phyloP scores from a whole-genome alignment of 1,140 invertebrate genomes.

The Hylaeus anthracinus region DNA sequence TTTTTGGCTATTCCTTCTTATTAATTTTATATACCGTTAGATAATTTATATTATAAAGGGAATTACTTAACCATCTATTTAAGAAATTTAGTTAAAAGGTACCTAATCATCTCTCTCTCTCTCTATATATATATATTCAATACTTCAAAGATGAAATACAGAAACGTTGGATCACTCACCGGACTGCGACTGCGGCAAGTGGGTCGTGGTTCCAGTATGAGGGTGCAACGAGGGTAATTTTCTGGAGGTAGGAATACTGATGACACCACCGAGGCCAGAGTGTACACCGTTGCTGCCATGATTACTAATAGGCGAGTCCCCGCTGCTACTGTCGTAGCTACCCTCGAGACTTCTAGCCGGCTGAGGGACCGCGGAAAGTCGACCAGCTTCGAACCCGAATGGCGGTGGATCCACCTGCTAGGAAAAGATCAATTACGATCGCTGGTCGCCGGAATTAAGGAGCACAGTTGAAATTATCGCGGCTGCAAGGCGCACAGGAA shows the following conservation, averaged over 20 bases:
- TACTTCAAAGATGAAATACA: neutral
- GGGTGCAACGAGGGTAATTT: slow-evolving; percentile 67
- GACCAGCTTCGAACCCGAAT: slow-evolving; percentile 14
- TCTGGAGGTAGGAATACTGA: slow-evolving; percentile 72
- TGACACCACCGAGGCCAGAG: slow-evolving; percentile 69
- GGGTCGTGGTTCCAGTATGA: slow-evolving; percentile 51
- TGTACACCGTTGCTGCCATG: slow-evolving; percentile 63
- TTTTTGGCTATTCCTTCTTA: too few species aligned
- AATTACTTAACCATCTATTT: too few species aligned
- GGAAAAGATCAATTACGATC: slow-evolving; percentile 57
- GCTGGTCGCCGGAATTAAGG: neutral
- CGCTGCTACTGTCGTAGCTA: slow-evolving; percentile 65
- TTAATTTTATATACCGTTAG: too few species aligned
- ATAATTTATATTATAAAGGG: too few species aligned
- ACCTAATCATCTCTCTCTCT: too few species aligned
- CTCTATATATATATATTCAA: neutral
- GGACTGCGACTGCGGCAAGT: slow-evolving; percentile 43
- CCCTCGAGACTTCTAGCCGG: slow-evolving; percentile 57
- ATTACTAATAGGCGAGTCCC: slow-evolving; percentile 64
- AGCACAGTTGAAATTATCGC: slow-evolving; percentile 16
- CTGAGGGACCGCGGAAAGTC: slow-evolving; percentile 44
- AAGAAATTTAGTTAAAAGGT: too few species aligned
- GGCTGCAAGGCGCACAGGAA: slow-evolving; percentile 2
- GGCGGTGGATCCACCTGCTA: slow-evolving; percentile 74
- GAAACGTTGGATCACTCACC: slow-evolving; percentile 47